phyloP scores from a whole-genome alignment of 2,113 vertebrate species.

The Lates calcarifer region DNA sequence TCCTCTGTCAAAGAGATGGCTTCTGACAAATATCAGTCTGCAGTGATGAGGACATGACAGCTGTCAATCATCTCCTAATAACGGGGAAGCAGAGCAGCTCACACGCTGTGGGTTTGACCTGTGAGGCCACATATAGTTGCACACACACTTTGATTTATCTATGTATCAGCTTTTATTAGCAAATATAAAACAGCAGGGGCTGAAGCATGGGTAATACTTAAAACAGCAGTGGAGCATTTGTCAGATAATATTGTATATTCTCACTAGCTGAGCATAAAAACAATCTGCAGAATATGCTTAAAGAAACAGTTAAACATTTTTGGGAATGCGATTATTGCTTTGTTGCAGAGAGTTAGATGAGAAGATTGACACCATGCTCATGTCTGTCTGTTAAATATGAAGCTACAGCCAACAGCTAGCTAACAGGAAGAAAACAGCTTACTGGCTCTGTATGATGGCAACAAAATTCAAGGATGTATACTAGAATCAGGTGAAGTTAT shows the following conservation, averaged over 20 bases:
- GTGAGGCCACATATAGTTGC: constrained; percentile 43
- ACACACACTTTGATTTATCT: constrained; percentile 48
- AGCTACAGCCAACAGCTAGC: neutral
- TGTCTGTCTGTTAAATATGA: neutral
- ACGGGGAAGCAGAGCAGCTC: constrained; percentile 69
- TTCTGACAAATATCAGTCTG: constrained; percentile 82
- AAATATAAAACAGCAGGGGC: constrained; percentile 44
- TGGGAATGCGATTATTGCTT: neutral
- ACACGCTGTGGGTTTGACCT: constrained; percentile 56
- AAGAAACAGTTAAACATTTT: constrained; percentile 4
- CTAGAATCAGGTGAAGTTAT: neutral
- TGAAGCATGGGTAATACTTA: constrained; percentile 26
- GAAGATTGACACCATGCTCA: neutral
- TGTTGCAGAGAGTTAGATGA: neutral
- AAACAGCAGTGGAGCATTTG: constrained; percentile 24
- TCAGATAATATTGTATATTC: neutral
- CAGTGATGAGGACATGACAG: constrained; percentile 81
- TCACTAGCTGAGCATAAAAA: neutral
- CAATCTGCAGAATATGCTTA: neutral
- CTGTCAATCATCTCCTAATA: constrained; percentile 81
- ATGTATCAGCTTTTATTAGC: constrained; percentile 55
- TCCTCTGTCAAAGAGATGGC: constrained; percentile 79
- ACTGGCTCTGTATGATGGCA: neutral
- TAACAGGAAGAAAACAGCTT: neutral
- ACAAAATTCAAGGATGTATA: neutral